Conservation (phyloP, 2,113 vertebrate genomes). For the Bujurquina vittata region DNA sequence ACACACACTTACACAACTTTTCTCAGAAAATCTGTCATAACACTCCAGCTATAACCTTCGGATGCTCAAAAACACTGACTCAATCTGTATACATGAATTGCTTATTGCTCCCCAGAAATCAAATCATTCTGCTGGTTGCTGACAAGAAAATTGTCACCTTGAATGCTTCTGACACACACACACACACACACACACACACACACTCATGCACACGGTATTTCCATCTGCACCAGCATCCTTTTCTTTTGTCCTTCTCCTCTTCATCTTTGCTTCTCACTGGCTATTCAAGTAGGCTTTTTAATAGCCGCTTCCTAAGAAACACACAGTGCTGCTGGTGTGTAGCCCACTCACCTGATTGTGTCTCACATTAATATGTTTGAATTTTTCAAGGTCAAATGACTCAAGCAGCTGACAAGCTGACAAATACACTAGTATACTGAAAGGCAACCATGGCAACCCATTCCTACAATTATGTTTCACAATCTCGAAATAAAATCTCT, state of each 20-base stretch:
- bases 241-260: constrained; percentile 6
- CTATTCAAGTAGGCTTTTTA: constrained; percentile 41
- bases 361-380: constrained; percentile 47
- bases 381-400: constrained; percentile 65
- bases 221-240: constrained; percentile 17
- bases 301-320: constrained; percentile 53
- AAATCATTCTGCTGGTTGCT: constrained; percentile 63
- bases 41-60: constrained; percentile 67
- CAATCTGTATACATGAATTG: constrained; percentile 70
- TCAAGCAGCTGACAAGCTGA: constrained; percentile 37
- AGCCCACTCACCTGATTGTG: constrained; percentile 56
- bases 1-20: neutral
- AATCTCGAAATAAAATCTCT: neutral
- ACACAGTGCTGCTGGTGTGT: constrained; percentile 28
- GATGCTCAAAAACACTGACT: constrained; percentile 64
- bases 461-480: constrained; percentile 26
- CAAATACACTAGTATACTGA: constrained; percentile 18
- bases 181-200: neutral
- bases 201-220: constrained; percentile 10
- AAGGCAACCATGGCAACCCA: constrained; percentile 51
- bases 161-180: constrained; percentile 8
- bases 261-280: constrained; percentile 11
- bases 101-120: constrained; percentile 67
- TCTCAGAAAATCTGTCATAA: constrained; percentile 56
- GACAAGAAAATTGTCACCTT: constrained; percentile 68